These are phyloP conservation scores for Galeopsomyia nigrocyanea DNA, from an alignment of 2,888 invertebrate species.

Conservation along the genomic window DNA sequence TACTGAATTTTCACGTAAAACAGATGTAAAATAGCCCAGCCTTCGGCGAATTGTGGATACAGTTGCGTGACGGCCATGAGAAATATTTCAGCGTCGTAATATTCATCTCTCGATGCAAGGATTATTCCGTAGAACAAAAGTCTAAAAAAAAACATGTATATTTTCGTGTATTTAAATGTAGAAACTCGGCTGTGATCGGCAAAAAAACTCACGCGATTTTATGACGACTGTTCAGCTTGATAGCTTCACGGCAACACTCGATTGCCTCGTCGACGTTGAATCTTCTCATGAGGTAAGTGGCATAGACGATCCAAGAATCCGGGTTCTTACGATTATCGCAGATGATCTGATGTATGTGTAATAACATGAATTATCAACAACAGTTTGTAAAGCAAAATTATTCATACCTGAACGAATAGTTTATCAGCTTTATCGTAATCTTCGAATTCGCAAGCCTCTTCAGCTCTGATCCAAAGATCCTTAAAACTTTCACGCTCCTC, in stretches of 20 bases:
- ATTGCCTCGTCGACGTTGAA: conserved; percentile 53
- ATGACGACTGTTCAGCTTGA: conserved; percentile 52
- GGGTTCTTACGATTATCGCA: conserved; percentile 46
- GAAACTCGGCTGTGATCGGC: background rate
- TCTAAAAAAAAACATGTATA: conserved; percentile 46
- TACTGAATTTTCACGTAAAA: conserved; percentile 57
- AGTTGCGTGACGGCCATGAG: conserved; percentile 53
- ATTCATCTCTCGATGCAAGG: conserved; percentile 51
- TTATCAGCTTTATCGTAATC: conserved; percentile 50
- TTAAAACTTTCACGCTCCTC: background rate
- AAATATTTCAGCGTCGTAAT: conserved; percentile 56
- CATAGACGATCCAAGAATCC: conserved; percentile 55
- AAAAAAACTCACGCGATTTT: conserved; percentile 53
- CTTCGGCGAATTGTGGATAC: conserved; percentile 58
- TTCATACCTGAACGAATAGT: conserved; percentile 46
- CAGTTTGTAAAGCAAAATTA: background rate
- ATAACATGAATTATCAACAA: background rate
- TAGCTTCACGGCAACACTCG: conserved; percentile 56
- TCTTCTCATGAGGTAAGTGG: conserved; percentile 53
- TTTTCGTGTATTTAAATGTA: background rate
- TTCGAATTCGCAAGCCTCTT: conserved; percentile 57
- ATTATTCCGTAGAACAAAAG: conserved; percentile 55
- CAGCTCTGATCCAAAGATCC: conserved; percentile 51
- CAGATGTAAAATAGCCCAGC: conserved; percentile 58
- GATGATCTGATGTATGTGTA: conserved; percentile 50